Conservation (phyloP, 2,888 invertebrate genomes). For the Oscheius sp. region DNA sequence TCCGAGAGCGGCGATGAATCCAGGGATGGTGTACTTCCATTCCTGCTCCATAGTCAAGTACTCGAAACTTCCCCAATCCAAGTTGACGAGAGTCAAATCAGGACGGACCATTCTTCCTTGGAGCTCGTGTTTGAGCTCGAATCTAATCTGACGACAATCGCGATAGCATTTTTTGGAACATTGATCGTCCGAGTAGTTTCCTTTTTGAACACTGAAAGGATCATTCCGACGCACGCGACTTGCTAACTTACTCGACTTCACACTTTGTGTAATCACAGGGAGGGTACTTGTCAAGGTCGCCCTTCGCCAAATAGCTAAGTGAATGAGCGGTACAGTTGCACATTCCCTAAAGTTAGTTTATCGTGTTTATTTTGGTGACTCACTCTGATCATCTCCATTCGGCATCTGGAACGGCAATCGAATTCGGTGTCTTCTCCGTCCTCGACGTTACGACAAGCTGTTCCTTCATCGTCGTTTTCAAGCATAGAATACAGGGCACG, state of each 20-base stretch:
- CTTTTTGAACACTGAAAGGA: constrained; percentile 60
- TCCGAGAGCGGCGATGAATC: constrained; percentile 71
- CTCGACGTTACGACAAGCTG: constrained; percentile 65
- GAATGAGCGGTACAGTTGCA: constrained; percentile 69
- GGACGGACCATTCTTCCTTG: constrained; percentile 68
- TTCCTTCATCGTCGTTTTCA: constrained; percentile 71
- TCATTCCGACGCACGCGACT: neutral
- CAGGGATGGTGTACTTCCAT: constrained; percentile 62
- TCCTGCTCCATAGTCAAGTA: constrained; percentile 71
- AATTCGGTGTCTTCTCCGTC: constrained; percentile 70
- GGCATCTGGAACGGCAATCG: constrained; percentile 67
- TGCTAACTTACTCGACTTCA: constrained; percentile 57
- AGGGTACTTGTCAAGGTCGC: constrained; percentile 64
- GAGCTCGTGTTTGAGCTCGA: constrained; percentile 65
- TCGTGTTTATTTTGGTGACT: neutral
- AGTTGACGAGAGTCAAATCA: constrained; percentile 67
- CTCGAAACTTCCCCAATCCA: constrained; percentile 72
- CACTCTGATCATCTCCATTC: constrained; percentile 67
- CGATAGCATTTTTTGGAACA: constrained; percentile 67
- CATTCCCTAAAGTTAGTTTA: constrained; percentile 46
- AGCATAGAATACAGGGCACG: constrained; percentile 68
- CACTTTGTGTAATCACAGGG: constrained; percentile 70
- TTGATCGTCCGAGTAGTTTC: constrained; percentile 66
- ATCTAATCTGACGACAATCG: constrained; percentile 68
- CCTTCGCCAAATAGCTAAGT: constrained; percentile 60